Evolutionary conservation across 2,113 vertebrate genomes (phyloP), one percentile per base, ranked within the genome.

Genomic region (Rousettus leschenaultii): DNA sequence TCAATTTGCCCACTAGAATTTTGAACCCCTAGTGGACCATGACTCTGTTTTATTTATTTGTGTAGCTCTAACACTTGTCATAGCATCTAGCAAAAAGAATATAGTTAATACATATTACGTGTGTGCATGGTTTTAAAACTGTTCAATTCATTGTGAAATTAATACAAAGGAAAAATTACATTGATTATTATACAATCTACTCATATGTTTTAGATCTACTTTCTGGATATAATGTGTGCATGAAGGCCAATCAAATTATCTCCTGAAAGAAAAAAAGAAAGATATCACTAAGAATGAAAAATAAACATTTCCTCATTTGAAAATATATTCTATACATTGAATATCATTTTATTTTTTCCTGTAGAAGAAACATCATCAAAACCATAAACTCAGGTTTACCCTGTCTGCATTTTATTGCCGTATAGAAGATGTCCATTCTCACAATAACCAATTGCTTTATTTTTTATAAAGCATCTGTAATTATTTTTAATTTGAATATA

Each of bases 401-500:
- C 53, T 40, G 51, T 59, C 75, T 55, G 51, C 84, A 55, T 74
- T 94, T 94, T 79, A 95, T 61, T 93, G 30, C 24, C 33, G 1
- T 45, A 28, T 28, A 26, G 6, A 61, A 66, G 53, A 73, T 75
- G 77, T 84, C 30, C 88, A 45, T 80, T 95, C 75, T 80, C 19
- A 93, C 22, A 79, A 65, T 30, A 66, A 61, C 12, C 80, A 97
- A 77, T 87, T 61, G 59, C 65, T 96, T 98, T 97, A 74, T 0
- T 96, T 97, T 95, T 96, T 48, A 98, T 93, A 65, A 55, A 97
- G 89, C 95, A 92, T 94, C 61, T 96, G 91, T 94, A 98, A 98
- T 98, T 98, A 98, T 86, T 97, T 98, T 98, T 97, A 98, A 98
- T 98, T 96, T 97, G 77, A 97, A 97, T 97, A 97, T 97, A 98